Evolutionary conservation across 1,140 invertebrate genomes (phyloP).

Genomic region (Sycophaga agraensis): DNA sequence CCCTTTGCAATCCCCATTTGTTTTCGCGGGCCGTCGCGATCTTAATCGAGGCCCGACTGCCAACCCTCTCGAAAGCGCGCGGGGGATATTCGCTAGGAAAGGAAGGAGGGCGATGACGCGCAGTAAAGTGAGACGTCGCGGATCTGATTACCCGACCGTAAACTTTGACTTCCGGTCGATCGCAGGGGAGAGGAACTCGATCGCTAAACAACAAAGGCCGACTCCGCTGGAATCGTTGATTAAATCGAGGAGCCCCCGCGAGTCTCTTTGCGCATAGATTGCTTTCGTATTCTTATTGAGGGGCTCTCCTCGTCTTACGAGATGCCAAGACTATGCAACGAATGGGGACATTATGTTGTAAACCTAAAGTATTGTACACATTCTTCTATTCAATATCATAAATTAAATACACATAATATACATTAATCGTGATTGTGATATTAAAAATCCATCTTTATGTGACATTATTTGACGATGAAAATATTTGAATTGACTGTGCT

Average conservation of each 20-base stretch:
- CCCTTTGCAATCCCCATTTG: neutral
- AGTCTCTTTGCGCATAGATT: conserved; percentile 6
- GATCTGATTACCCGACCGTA: conserved; percentile 20
- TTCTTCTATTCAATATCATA: too few species aligned
- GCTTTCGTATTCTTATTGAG: conserved; percentile 17
- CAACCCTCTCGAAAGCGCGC: too few species aligned
- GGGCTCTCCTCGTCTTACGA: too few species aligned
- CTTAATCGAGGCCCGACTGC: neutral
- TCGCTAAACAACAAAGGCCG: conserved; percentile 16
- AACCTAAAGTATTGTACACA: too few species aligned
- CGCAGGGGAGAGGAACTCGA: conserved; percentile 2
- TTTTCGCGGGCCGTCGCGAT: neutral
- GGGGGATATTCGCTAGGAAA: conserved; percentile 21
- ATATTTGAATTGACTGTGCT: too few species aligned
- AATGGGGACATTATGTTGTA: too few species aligned
- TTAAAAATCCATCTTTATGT: too few species aligned
- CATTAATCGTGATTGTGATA: too few species aligned
- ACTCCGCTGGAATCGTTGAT: conserved; percentile 4
- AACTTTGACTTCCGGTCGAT: conserved; percentile 17
- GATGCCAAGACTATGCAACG: too few species aligned
- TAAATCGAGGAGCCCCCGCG: conserved; percentile 11
- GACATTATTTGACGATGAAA: too few species aligned
- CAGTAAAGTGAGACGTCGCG: conserved; percentile 5
- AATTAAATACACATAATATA: too few species aligned
- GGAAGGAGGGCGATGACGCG: conserved; percentile 17